A percentile compares a stretch with the other conserved stretches of the same genome.
Conservation (phyloP, 2,888 invertebrate genomes). For the Gryllus longicercus region DNA sequence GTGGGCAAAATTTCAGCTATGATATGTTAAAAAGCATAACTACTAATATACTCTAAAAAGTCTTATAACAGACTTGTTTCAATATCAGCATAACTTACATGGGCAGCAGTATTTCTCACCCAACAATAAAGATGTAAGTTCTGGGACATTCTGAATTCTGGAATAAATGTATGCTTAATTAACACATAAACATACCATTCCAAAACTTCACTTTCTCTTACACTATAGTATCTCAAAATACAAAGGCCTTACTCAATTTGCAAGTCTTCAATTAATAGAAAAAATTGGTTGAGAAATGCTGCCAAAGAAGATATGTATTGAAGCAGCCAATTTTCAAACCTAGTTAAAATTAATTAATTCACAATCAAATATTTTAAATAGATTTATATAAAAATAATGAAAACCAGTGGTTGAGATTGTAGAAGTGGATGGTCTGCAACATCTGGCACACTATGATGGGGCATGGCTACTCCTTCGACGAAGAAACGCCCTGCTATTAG, state of each 20-base stretch:
- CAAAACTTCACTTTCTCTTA: too few relatives aligned
- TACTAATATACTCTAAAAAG: neutral
- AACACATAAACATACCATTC: too few relatives aligned
- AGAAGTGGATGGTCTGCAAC: neutral
- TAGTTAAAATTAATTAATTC: neutral
- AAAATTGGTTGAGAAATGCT: neutral
- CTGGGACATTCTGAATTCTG: too few relatives aligned
- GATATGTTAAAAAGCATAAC: constrained; percentile 3
- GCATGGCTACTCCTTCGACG: constrained; percentile 57
- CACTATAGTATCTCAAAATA: too few relatives aligned
- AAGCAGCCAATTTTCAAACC: neutral
- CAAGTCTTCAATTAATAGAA: too few relatives aligned
- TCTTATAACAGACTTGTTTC: constrained; percentile 1
- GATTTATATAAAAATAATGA: neutral
- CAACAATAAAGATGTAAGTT: neutral
- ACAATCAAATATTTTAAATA: neutral
- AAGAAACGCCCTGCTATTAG: constrained; percentile 57
- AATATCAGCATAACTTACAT: constrained; percentile 3
- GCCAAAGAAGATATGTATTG: neutral
- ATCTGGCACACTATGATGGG: constrained; percentile 27
- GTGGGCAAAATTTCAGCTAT: neutral
- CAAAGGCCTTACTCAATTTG: too few relatives aligned
- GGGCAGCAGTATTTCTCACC: neutral
- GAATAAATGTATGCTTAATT: too few relatives aligned
- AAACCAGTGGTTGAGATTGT: neutral